Base-by-base conservation (phyloP, 2,113 vertebrate species). In the Stegostoma tigrinum region DNA sequence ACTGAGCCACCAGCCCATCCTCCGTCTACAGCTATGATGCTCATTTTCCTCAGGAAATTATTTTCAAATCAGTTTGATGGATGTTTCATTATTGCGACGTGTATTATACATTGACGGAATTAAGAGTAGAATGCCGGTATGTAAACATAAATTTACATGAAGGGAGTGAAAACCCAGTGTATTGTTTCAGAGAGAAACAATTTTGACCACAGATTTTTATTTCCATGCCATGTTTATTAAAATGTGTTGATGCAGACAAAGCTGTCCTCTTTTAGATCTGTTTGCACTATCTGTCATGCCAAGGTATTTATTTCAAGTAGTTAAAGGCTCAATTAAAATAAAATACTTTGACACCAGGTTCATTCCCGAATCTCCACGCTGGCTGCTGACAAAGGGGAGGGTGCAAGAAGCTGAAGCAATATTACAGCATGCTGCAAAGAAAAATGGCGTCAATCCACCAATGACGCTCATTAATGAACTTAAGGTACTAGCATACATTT, bases 321-420 rank as follows among this genome's bases (percentile, higher is more conserved):
- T 70, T 70, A 72, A 30, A 72, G 27, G 30, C 55, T 55, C 55
- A 55, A 6, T 89, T 27, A 48, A 27, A 61, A 90, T 34, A 61
- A 90, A 17, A 45, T 42, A 52, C 52, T 90, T 14, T 34, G 55
- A 90, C 30, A 12, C 23, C 55, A 99, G 99, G 98, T 96, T 98
- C 96, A 98, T 99, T 96, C 98, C 99, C 0, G 98, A 99, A 96
- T 99, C 99, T 95, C 99, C 99, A 5, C 98, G 98, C 4, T 99
- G 99, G 99, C 96, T 99, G 72, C 96, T 99, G 68, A 98, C 98
- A 96, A 98, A 98, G 96, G 98, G 98, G 0, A 97, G 98, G 68
- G 96, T 98, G 80, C 70, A 98, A 86, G 98, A 99, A 95, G 99
- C 99, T 19, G 98, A 99, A 96, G 97, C 96, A 67, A 98, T 99